Conservation (phyloP, 2,113 vertebrate genomes). For the Corythoichthys intestinalis region DNA sequence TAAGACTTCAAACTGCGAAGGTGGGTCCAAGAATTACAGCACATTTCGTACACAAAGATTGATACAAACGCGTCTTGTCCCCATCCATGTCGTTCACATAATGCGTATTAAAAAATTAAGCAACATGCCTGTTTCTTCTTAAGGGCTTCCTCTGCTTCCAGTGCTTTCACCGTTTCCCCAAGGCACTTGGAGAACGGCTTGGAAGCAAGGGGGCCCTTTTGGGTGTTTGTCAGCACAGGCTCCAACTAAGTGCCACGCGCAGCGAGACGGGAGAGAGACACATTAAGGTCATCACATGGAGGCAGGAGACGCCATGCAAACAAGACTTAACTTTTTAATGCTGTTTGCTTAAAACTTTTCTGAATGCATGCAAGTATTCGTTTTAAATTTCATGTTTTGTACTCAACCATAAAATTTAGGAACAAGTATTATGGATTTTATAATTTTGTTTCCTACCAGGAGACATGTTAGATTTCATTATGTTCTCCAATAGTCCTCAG, state of each 20-base stretch:
- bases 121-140: constrained; percentile 89
- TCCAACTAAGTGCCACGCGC: constrained; percentile 26
- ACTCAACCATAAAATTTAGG: too few species aligned
- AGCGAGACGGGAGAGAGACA: neutral
- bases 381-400: too few species aligned
- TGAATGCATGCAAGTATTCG: too few species aligned
- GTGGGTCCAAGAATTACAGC: too few species aligned
- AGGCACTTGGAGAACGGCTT: constrained; percentile 77
- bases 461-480: too few species aligned
- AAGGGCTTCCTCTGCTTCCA: constrained; percentile 84
- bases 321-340: neutral
- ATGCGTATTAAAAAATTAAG: constrained; percentile 1
- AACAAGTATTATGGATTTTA: too few species aligned
- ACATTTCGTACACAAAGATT: too few species aligned
- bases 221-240: constrained; percentile 45
- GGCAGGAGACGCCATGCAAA: neutral
- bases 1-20: too few species aligned
- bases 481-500: too few species aligned
- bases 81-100: constrained; percentile 1
- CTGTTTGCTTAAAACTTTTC: too few species aligned
- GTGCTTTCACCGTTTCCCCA: constrained; percentile 78
- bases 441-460: too few species aligned
- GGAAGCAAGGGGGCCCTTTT: constrained; percentile 76
- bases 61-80: too few species aligned
- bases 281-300: constrained; percentile 10